phyloP scores from a whole-genome alignment of 1,140 invertebrate species.

The Nautilus pompilius region DNA sequence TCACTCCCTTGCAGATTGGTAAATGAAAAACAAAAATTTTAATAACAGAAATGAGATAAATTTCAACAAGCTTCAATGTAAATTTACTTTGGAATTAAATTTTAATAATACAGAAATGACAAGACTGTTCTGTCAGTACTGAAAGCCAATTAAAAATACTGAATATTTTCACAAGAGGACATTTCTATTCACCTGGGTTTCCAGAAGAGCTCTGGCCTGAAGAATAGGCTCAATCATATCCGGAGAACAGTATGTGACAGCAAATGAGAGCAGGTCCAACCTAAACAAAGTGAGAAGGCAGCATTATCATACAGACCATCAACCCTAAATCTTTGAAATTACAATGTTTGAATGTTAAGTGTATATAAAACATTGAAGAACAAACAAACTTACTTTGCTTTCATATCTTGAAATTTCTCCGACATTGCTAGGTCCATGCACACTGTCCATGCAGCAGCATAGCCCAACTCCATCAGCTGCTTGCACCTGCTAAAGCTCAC shows the following conservation, averaged over 20 bases:
- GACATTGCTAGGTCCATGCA: slow-evolving; percentile 59
- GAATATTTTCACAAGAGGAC: too few species aligned
- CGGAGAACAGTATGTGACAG: slow-evolving; percentile 59
- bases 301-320: background rate
- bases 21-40: too few species aligned
- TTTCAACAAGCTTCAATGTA: too few species aligned
- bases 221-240: slow-evolving; percentile 61
- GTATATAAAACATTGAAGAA: background rate
- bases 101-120: too few species aligned
- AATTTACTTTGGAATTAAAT: too few species aligned
- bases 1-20: too few species aligned
- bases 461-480: slow-evolving; percentile 58
- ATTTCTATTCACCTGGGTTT: slow-evolving; percentile 50
- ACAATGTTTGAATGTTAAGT: background rate
- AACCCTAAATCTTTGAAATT: background rate
- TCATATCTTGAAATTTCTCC: slow-evolving; percentile 58
- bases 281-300: slow-evolving; percentile 28
- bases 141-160: too few species aligned
- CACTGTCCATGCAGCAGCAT: slow-evolving; percentile 60
- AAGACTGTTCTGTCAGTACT: too few species aligned
- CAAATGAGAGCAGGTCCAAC: slow-evolving; percentile 59
- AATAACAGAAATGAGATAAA: too few species aligned
- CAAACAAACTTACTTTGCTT: slow-evolving; percentile 57
- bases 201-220: slow-evolving; percentile 53
- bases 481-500: slow-evolving; percentile 59